Evolutionary conservation across 1,140 invertebrate genomes (phyloP), one percentile per base, ranked within the genome.

Genomic region (Hyphantria cunea): DNA sequence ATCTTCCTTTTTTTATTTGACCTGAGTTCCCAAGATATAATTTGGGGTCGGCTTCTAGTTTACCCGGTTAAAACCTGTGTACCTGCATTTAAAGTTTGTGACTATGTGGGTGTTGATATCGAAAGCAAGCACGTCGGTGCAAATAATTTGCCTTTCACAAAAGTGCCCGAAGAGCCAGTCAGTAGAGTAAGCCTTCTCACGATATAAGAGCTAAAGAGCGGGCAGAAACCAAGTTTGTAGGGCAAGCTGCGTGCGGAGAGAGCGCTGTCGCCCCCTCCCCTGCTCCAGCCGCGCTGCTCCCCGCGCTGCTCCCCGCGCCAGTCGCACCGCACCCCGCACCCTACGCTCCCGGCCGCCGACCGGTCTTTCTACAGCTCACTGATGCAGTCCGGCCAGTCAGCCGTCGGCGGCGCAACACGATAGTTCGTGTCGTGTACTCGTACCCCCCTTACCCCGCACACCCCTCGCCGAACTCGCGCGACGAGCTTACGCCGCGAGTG

Each of bases 201-300:
- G 72, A 78, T 76, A 76, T 74, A 73, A 76, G 77, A 25, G 75
- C 78, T 58, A 66, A 73, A 76, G 77, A 25, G 75, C 78, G 62
- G 68, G 64, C 69, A 76, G 76, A 69, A 78, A 76, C 72, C 79
- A 75, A 83, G 80, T 79, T 79, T 80, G 74, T 82, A 82, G 82
- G 82, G 76, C 78, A 76, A 73, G 78, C 72, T 72, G 76, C 73
- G 76, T 56, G 62, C 62, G 39, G 53, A 54, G 56, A 59, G 56
- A 59, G 56, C 44, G 77, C 17, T 25, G 17, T 25, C 17, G 17
- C 17, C 17, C n/a, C 17, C 17, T 25, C 17, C 17, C 17, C 5
- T 5, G 17, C 17, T 5, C 17, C 5, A 3, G 5, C 17, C 1
- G 70, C 65, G 64, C 60, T 42, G 58, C 39, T 13, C 61, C 63